These are phyloP conservation scores for Cactoblastis cactorum DNA, from an alignment of 2,888 invertebrate genomes.

Conservation along the genomic window DNA sequence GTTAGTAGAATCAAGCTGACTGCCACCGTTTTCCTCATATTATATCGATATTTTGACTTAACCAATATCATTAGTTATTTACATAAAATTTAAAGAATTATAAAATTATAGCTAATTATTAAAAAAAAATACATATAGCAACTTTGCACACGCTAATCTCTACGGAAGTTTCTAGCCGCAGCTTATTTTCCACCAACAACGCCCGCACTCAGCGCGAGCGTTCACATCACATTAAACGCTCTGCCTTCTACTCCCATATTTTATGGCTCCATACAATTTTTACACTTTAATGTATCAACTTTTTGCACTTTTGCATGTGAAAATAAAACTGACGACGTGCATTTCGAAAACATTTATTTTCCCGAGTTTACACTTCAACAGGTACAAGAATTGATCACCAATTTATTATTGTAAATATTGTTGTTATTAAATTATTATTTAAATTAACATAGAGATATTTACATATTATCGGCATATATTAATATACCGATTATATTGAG, in stretches of 20 bases:
- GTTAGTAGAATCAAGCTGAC: too few species aligned
- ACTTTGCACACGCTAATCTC: too few species aligned
- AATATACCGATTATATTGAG: not conserved
- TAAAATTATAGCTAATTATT: too few species aligned
- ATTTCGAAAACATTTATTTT: not conserved
- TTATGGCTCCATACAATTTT: conserved; percentile 25
- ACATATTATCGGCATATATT: not conserved
- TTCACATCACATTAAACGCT: conserved; percentile 33
- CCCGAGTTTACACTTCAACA: conserved; percentile 23
- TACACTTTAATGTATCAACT: not conserved
- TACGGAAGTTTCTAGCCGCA: too few species aligned
- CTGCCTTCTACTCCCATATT: conserved; percentile 29
- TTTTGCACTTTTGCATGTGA: not conserved
- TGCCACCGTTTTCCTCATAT: too few species aligned
- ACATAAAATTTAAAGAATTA: too few species aligned
- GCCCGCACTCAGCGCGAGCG: conserved; percentile 18
- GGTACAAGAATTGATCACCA: conserved; percentile 40
- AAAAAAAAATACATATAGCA: too few species aligned
- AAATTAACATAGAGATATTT: not conserved
- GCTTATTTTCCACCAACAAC: conserved; percentile 25
- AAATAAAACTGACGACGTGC: conserved; percentile 2
- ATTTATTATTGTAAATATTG: conserved; percentile 1
- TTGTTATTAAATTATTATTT: not conserved
- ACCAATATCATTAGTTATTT: too few species aligned
- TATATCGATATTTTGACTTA: too few species aligned